Evolutionary conservation across 2,797 vertebrate genomes (phyloP).

Genomic region (Sciurus vulgaris): DNA sequence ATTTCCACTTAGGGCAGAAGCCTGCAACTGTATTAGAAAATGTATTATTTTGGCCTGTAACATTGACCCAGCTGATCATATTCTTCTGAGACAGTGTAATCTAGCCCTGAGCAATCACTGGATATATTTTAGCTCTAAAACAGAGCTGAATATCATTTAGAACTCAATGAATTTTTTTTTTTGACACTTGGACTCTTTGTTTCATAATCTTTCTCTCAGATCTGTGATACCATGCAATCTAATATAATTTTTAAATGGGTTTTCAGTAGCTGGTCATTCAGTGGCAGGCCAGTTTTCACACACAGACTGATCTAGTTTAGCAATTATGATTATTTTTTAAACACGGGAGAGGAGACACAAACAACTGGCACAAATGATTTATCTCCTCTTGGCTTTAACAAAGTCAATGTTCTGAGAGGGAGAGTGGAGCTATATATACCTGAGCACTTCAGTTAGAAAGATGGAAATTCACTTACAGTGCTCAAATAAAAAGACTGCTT

Average conservation of each 20-base stretch:
- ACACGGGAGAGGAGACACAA: conserved; percentile 22
- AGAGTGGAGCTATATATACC: conserved; percentile 74
- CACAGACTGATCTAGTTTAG: conserved; percentile 45
- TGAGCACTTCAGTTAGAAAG: conserved; percentile 81
- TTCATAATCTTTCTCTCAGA: conserved; percentile 57
- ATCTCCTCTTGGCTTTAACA: conserved; percentile 66
- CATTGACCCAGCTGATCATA: conserved; percentile 46
- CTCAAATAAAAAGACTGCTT: conserved; percentile 81
- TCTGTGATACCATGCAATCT: conserved; percentile 52
- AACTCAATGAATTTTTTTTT: conserved; percentile 67
- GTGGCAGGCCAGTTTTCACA: conserved; percentile 68
- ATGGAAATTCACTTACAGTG: conserved; percentile 82
- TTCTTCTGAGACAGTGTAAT: conserved; percentile 48
- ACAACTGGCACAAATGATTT: conserved; percentile 67
- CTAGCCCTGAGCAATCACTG: conserved; percentile 29
- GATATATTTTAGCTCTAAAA: conserved; percentile 62
- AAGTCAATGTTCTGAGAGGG: conserved; percentile 73
- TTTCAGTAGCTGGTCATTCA: conserved; percentile 72
- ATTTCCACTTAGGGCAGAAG: conserved; percentile 63
- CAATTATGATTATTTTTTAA: conserved; percentile 33
- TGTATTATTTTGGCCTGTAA: conserved; percentile 65
- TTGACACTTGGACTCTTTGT: neutral
- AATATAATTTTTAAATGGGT: conserved; percentile 57
- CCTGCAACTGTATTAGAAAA: conserved; percentile 65
- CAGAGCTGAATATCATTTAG: conserved; percentile 63